phyloP scores from a whole-genome alignment of 2,888 invertebrate species.

The Cistogaster globosa region DNA sequence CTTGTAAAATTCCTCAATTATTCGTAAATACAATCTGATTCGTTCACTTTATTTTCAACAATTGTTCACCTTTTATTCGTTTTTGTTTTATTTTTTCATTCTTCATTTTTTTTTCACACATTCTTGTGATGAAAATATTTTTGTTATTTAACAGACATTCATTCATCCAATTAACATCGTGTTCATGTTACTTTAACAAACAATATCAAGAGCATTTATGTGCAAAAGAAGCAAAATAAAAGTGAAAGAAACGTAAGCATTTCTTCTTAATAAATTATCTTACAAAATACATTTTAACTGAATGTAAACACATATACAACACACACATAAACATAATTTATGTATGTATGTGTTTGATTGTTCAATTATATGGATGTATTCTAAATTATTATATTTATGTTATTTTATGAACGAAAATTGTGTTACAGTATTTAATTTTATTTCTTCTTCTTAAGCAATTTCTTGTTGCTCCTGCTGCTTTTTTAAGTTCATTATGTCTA shows the following conservation, averaged over 20 bases:
- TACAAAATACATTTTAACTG: slow-evolving; percentile 13
- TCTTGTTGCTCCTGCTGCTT: neutral
- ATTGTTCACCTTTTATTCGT: slow-evolving; percentile 3
- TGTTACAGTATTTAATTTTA: slow-evolving; percentile 11
- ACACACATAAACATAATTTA: too few species aligned
- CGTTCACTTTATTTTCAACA: slow-evolving; percentile 29
- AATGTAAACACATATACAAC: too few species aligned
- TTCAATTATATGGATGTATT: neutral
- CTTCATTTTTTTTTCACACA: slow-evolving; percentile 46
- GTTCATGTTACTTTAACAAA: slow-evolving; percentile 49
- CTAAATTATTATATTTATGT: slow-evolving; percentile 3
- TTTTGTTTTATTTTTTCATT: slow-evolving; percentile 2
- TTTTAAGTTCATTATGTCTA: slow-evolving; percentile 48
- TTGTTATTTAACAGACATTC: slow-evolving; percentile 26
- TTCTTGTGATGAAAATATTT: slow-evolving; percentile 25
- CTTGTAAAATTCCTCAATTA: slow-evolving; percentile 32
- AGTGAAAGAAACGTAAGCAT: slow-evolving; percentile 35
- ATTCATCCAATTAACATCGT: slow-evolving; percentile 55
- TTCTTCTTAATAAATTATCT: slow-evolving; percentile 53
- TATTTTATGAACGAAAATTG: slow-evolving; percentile 32
- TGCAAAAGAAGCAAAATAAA: neutral
- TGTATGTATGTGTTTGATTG: neutral
- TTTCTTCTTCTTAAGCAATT: neutral
- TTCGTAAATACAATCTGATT: slow-evolving; percentile 21
- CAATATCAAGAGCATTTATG: slow-evolving; percentile 28